Evolutionary conservation across 2,797 vertebrate genomes (phyloP).

Genomic region (Coracias cyanogaster): DNA sequence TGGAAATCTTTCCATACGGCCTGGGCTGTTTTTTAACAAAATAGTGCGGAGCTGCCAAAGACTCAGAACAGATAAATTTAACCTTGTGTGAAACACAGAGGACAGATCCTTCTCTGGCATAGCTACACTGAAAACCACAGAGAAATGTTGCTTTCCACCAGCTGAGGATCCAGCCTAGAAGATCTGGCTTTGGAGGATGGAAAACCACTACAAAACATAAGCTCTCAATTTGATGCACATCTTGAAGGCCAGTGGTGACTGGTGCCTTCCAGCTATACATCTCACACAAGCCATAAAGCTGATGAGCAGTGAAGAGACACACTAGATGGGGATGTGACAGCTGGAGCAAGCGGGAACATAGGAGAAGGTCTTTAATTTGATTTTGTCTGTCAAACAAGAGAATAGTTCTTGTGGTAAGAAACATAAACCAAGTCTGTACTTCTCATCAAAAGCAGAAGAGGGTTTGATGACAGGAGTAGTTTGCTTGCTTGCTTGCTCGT

Average conservation of each 20-base stretch:
- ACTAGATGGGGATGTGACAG: background rate
- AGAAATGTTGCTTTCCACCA: background rate
- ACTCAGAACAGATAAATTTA: slow-evolving; percentile 24
- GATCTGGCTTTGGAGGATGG: background rate
- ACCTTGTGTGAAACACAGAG: slow-evolving; percentile 28
- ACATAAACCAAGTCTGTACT: background rate
- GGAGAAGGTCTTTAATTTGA: background rate
- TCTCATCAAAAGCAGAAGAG: background rate
- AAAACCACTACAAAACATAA: background rate
- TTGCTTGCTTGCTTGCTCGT: background rate
- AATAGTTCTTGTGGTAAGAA: background rate
- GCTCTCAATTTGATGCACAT: background rate
- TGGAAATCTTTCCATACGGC: slow-evolving; percentile 21
- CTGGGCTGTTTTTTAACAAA: slow-evolving; percentile 20
- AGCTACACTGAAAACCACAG: background rate
- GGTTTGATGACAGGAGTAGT: background rate
- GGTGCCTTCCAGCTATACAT: background rate
- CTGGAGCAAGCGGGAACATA: background rate
- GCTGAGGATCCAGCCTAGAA: background rate
- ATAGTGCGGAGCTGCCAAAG: background rate
- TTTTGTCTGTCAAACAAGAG: background rate
- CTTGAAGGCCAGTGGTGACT: background rate
- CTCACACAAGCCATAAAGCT: background rate
- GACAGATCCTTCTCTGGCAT: slow-evolving; percentile 19
- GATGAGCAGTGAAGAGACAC: background rate